Conservation (phyloP, 2,113 vertebrate genomes). For the Ctenomys sociabilis region DNA sequence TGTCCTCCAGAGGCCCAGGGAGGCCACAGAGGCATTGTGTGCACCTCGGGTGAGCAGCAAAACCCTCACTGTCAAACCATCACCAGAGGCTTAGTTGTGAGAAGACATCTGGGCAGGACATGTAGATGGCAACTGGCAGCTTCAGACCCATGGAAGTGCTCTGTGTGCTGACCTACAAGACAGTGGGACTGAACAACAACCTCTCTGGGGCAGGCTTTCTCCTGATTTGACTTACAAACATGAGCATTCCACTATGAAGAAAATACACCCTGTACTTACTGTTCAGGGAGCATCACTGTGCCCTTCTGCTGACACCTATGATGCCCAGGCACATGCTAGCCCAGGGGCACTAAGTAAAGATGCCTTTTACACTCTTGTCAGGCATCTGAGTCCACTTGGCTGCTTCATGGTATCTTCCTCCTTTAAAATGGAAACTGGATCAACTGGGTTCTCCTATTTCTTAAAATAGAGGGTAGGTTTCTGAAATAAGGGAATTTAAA, state of each 20-base stretch:
- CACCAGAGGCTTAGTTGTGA: slow-evolving; percentile 25
- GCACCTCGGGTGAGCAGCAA: background rate
- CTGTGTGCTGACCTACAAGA: background rate
- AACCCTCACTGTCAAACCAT: background rate
- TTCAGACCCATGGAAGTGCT: background rate
- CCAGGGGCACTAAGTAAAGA: background rate
- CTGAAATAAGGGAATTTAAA: background rate
- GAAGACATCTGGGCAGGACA: slow-evolving; percentile 33
- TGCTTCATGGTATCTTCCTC: background rate
- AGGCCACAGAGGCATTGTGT: slow-evolving; percentile 42
- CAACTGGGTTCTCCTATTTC: background rate
- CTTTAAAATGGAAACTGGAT: slow-evolving; percentile 10
- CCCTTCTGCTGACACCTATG: background rate
- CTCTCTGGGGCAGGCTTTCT: background rate
- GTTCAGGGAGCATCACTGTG: background rate
- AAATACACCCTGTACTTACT: background rate
- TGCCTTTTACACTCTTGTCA: background rate
- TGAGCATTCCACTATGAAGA: background rate
- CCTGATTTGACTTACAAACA: background rate
- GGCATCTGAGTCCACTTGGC: background rate
- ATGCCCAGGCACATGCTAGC: background rate
- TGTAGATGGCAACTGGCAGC: rapidly evolving
- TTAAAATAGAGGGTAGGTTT: slow-evolving; percentile 32
- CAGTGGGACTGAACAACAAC: background rate
- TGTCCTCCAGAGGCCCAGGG: background rate